These are phyloP conservation scores for Porites evermanni DNA, from an alignment of 92 coral and sea anemone species.

Conservation along the genomic window DNA sequence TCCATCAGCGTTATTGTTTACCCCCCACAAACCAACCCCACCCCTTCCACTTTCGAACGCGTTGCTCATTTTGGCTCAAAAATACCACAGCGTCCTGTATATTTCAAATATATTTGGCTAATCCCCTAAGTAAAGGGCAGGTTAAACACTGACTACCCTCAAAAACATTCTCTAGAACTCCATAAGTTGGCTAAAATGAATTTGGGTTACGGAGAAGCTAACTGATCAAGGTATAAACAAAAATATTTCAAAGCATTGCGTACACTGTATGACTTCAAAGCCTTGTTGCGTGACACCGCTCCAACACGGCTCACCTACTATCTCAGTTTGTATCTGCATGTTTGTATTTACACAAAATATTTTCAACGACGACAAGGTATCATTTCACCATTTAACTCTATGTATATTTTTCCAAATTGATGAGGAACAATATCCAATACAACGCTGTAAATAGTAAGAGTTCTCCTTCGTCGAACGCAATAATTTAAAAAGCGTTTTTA, in stretches of 20 bases:
- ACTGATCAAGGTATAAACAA: neutral
- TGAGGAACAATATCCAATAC: neutral
- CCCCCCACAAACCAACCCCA: neutral
- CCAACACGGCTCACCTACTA: slow-evolving; percentile 6
- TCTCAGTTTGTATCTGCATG: neutral
- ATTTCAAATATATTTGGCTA: neutral
- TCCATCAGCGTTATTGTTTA: neutral
- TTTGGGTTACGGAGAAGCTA: neutral
- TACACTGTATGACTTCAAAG: neutral
- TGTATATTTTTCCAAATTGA: neutral
- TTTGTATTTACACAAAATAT: neutral
- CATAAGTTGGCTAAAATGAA: neutral
- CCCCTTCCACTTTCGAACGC: neutral
- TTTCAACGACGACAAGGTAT: neutral
- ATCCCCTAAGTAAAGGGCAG: neutral
- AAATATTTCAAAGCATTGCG: neutral
- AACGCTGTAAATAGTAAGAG: neutral
- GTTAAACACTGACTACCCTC: neutral
- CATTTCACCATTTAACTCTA: neutral
- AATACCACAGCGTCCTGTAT: neutral
- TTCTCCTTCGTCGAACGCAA: too few relatives aligned
- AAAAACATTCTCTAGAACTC: neutral
- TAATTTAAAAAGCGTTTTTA: too few relatives aligned
- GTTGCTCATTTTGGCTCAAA: neutral
- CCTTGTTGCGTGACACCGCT: neutral